Conservation (phyloP, 2,888 invertebrate species). For the Epsilonema sp. region DNA sequence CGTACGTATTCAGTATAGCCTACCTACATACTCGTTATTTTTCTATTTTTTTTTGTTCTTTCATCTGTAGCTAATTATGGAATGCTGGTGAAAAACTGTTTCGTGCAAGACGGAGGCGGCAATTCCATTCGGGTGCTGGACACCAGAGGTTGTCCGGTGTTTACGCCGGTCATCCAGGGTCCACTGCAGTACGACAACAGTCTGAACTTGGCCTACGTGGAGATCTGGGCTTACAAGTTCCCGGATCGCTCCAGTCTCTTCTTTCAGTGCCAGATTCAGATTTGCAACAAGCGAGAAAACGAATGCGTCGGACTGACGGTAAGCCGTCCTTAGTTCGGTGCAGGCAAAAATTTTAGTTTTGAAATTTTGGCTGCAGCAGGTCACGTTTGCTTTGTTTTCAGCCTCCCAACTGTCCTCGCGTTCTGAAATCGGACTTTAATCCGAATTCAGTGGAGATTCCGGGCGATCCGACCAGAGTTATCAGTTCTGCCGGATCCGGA, state of each 20-base stretch:
- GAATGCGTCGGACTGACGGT: constrained; percentile 22
- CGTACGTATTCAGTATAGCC: no score
- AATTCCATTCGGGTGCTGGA: constrained; percentile 13
- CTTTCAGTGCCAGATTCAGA: constrained; percentile 22
- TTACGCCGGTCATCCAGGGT: constrained; percentile 16
- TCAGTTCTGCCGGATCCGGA: neutral
- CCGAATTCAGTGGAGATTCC: constrained; percentile 8
- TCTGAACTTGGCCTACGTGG: constrained; percentile 18
- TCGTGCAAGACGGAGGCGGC: constrained; percentile 13
- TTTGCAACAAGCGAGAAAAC: constrained; percentile 20
- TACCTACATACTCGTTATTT: neutral
- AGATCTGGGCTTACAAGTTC: constrained; percentile 20
- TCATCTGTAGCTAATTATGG: constrained; percentile 15
- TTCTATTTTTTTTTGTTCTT: neutral
- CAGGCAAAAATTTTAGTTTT: neutral
- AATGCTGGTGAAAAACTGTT: constrained; percentile 19
- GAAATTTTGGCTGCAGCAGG: neutral
- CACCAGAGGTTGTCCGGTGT: constrained; percentile 17
- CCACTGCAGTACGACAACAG: constrained; percentile 16
- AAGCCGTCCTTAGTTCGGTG: no score
- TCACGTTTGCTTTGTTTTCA: constrained; percentile 8
- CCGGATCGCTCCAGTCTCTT: constrained; percentile 18
- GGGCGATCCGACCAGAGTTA: neutral
- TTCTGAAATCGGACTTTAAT: constrained; percentile 10
- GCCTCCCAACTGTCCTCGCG: constrained; percentile 16